Conservation (phyloP, 2,113 vertebrate species). For the Bufo bufo region DNA sequence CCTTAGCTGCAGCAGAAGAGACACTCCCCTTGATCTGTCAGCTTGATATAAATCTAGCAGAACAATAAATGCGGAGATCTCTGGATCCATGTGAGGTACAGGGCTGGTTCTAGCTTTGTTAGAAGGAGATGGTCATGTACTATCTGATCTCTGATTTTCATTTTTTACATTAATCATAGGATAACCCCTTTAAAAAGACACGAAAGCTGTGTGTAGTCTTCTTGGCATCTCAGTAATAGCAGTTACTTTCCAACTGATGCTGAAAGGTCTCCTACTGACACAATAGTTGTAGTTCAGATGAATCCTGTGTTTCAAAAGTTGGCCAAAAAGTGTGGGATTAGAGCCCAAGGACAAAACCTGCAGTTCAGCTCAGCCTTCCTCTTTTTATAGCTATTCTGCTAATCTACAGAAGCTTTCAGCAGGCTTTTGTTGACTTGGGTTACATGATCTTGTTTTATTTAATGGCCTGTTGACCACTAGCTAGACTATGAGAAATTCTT, state of each 20-base stretch:
- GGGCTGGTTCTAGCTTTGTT: too few relatives aligned
- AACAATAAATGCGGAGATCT: too few relatives aligned
- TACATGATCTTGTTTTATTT: slow-evolving; percentile 4
- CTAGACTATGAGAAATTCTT: background rate
- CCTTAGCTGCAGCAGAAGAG: too few relatives aligned
- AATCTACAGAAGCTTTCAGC: slow-evolving; percentile 22
- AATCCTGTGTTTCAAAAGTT: slow-evolving; percentile 26
- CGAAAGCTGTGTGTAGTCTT: slow-evolving; percentile 25
- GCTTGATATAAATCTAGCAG: too few relatives aligned
- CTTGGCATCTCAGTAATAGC: slow-evolving; percentile 37
- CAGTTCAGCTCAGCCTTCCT: slow-evolving; percentile 27
- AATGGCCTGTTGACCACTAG: background rate
- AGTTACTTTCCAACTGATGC: slow-evolving; percentile 5
- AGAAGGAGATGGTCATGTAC: too few relatives aligned
- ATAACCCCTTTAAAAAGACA: too few relatives aligned
- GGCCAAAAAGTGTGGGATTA: slow-evolving; percentile 43
- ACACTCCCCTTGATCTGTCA: too few relatives aligned
- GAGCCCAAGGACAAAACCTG: slow-evolving; percentile 2
- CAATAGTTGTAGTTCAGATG: slow-evolving; percentile 43
- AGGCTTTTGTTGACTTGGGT: slow-evolving; percentile 1
- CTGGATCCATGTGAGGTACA: too few relatives aligned
- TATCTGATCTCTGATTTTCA: too few relatives aligned
- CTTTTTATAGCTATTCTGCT: slow-evolving; percentile 8
- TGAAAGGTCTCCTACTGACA: slow-evolving; percentile 23
- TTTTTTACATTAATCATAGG: too few relatives aligned